These are phyloP conservation scores for Bufotes viridis DNA, from an alignment of 2,797 vertebrate genomes.

Conservation along the genomic window DNA sequence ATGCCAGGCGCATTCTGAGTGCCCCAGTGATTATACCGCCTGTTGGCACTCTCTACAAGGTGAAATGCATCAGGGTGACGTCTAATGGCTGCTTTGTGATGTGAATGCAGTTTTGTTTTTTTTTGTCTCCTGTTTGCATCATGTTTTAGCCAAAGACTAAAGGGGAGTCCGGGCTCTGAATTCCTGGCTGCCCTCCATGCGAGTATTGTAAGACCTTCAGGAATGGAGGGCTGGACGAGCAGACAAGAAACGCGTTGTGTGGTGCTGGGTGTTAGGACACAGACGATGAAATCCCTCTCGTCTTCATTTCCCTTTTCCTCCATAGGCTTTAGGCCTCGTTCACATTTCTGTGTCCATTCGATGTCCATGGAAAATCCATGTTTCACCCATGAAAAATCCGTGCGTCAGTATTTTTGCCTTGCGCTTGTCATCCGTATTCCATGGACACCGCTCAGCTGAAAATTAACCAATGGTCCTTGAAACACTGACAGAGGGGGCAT, in stretches of 20 bases:
- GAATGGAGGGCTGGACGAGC: not conserved
- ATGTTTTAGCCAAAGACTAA: not conserved
- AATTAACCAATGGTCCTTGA: too few relatives aligned
- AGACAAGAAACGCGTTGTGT: conserved; percentile 41
- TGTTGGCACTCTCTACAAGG: not conserved
- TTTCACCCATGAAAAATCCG: too few relatives aligned
- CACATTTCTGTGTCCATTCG: too few relatives aligned
- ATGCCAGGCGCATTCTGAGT: not conserved
- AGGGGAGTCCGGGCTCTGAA: conserved; percentile 17
- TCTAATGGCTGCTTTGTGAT: conserved; percentile 27
- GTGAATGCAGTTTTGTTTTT: conserved; percentile 11
- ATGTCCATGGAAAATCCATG: too few relatives aligned
- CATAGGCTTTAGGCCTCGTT: not conserved
- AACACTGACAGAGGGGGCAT: not conserved
- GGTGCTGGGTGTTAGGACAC: not conserved
- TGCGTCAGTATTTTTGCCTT: too few relatives aligned
- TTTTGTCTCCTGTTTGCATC: conserved; percentile 38
- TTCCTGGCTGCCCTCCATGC: not conserved
- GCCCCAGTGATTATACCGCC: not conserved
- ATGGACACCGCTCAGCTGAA: too few relatives aligned
- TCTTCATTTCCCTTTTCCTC: not conserved
- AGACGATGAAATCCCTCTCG: not conserved
- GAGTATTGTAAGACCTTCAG: conserved; percentile 17
- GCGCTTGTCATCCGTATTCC: too few relatives aligned
- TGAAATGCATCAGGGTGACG: not conserved